A percentile compares a stretch with the other conserved stretches of the same genome.
phyloP scores from a whole-genome alignment of 1,140 invertebrate genomes.

The Drosophila novamexicana region DNA sequence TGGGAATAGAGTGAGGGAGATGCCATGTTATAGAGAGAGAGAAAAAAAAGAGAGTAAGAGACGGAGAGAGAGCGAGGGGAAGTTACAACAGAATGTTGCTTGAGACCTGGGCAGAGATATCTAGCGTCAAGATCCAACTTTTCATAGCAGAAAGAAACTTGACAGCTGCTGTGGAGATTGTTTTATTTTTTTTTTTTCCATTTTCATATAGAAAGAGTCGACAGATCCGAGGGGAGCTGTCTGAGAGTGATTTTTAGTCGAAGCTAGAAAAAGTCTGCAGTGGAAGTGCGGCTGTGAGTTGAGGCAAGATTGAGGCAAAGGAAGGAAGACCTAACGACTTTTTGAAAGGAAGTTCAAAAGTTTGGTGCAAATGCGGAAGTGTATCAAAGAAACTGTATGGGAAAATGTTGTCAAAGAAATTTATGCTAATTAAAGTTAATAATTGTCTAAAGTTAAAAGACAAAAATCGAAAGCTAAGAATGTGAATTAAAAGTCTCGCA shows the following conservation, averaged over 20 bases:
- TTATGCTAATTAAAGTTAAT: neutral
- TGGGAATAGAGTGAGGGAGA: neutral
- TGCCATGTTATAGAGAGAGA: too few relatives aligned
- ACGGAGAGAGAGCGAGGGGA: neutral
- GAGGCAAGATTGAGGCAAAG: neutral
- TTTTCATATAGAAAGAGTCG: neutral
- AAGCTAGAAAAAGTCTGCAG: neutral
- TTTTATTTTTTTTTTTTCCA: too few relatives aligned
- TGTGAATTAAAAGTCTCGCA: too few relatives aligned
- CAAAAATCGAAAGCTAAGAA: too few relatives aligned
- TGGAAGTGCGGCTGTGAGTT: neutral
- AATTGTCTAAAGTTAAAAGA: neutral
- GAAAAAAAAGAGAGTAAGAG: neutral
- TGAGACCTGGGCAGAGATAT: neutral
- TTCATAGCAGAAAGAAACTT: constrained; percentile 7
- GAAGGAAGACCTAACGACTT: neutral
- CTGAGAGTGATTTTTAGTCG: neutral
- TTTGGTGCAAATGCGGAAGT: neutral
- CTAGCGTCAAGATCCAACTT: neutral
- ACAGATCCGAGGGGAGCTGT: neutral
- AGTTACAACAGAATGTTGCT: constrained; percentile 5
- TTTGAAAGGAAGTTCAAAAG: constrained; percentile 4
- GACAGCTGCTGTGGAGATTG: neutral
- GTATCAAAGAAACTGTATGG: neutral
- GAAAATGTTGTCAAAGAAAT: neutral